A percentile compares a stretch with the other conserved stretches of the same genome.
phyloP scores from a whole-genome alignment of 2,888 invertebrate species.

The Drosophila meridionalis region DNA sequence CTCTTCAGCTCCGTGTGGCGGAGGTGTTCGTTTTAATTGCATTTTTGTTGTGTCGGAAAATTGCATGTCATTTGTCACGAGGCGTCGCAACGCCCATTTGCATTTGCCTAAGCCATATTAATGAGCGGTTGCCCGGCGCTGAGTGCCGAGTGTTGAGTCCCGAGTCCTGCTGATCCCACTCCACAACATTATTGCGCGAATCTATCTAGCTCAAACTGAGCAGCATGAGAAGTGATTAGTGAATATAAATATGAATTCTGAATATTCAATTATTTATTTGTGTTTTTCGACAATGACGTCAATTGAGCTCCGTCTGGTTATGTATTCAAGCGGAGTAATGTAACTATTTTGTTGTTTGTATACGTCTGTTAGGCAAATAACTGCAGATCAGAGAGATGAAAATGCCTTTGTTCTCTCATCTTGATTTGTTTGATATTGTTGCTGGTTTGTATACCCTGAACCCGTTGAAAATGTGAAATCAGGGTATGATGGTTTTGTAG shows the following conservation, averaged over 20 bases:
- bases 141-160: slow-evolving; percentile 29
- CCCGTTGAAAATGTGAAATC: no score
- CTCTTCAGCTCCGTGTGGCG: slow-evolving; percentile 2
- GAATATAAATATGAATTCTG: slow-evolving; percentile 4
- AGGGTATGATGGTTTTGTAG: no score
- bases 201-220: slow-evolving; percentile 14
- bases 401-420: not conserved
- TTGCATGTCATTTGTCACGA: slow-evolving; percentile 78
- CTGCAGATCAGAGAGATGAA: not conserved
- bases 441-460: not conserved
- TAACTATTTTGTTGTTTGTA: not conserved
- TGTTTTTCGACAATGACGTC: not conserved
- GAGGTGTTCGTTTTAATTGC: slow-evolving; percentile 72
- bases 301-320: not conserved
- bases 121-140: slow-evolving; percentile 52
- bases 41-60: slow-evolving; percentile 69
- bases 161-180: slow-evolving; percentile 3
- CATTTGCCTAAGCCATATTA: slow-evolving; percentile 77
- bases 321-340: not conserved
- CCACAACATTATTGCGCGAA: slow-evolving; percentile 19
- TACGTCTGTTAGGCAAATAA: not conserved
- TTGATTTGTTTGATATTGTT: slow-evolving; percentile 7
- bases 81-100: slow-evolving; percentile 61
- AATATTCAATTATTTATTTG: slow-evolving; percentile 9
- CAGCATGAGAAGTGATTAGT: slow-evolving; percentile 22